These are phyloP conservation scores for Epinephelus malabaricus DNA, from an alignment of 2,797 vertebrate genomes.

Conservation along the genomic window DNA sequence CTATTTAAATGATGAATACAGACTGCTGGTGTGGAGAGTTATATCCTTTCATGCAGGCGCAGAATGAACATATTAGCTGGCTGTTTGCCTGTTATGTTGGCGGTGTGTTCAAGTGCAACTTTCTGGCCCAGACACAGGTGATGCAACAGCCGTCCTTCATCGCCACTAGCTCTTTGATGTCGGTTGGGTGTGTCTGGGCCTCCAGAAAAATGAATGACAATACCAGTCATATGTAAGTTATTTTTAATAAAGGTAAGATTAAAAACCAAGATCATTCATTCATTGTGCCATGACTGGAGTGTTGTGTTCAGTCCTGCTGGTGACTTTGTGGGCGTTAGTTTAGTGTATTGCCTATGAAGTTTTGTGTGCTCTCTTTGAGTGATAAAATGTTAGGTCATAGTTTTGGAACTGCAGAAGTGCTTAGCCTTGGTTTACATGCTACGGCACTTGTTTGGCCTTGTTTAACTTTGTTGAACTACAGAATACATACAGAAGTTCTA, in stretches of 20 bases:
- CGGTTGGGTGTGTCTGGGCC: no score
- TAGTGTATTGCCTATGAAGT: not conserved
- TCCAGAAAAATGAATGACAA: no score
- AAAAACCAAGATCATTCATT: not conserved
- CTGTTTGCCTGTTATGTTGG: no score
- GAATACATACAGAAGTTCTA: constrained; percentile 9
- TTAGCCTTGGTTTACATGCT: constrained; percentile 40
- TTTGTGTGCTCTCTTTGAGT: constrained; percentile 7
- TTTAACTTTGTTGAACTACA: constrained; percentile 30
- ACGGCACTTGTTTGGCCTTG: constrained; percentile 40
- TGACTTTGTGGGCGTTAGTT: not conserved
- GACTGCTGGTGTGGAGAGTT: no score
- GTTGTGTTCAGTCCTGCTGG: not conserved
- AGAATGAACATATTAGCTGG: no score
- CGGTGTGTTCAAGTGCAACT: no score
- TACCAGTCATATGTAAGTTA: not conserved
- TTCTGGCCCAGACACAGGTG: no score
- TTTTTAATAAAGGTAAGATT: not conserved
- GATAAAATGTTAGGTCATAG: not conserved
- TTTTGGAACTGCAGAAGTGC: constrained; percentile 22
- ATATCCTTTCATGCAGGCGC: no score
- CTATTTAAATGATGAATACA: no score
- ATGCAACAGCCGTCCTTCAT: no score
- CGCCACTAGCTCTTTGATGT: no score
- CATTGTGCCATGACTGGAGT: not conserved